Conservation (phyloP, 2,113 vertebrate species). For the Syngnathoides biaculeatus region DNA sequence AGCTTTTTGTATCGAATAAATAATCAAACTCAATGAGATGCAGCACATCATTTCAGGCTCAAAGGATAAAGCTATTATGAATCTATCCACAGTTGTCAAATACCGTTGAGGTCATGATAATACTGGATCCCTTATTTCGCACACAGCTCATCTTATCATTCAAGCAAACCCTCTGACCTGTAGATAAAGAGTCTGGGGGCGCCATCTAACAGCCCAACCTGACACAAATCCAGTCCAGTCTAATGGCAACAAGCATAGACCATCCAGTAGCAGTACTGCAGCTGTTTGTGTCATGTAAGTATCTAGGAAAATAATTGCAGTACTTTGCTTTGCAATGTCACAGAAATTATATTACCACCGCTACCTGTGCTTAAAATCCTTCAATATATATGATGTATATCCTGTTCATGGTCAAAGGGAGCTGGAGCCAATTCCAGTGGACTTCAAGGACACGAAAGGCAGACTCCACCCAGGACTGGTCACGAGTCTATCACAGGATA, state of each 20-base stretch:
- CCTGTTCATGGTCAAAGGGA: too few relatives aligned
- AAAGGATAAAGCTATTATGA: background rate
- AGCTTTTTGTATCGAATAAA: too few relatives aligned
- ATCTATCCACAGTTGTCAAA: constrained; percentile 6
- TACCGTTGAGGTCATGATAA: constrained; percentile 2
- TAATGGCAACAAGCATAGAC: constrained; percentile 18
- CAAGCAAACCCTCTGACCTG: constrained; percentile 14
- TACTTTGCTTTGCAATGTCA: background rate
- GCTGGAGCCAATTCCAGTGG: too few relatives aligned
- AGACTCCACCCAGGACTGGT: background rate
- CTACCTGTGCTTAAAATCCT: too few relatives aligned
- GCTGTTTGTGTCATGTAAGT: background rate
- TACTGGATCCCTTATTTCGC: constrained; percentile 9
- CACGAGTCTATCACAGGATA: background rate
- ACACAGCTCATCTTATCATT: constrained; percentile 9
- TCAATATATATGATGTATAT: too few relatives aligned
- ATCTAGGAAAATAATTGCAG: background rate
- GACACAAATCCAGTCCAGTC: constrained; percentile 22
- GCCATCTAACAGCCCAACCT: constrained; percentile 24
- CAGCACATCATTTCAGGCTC: too few relatives aligned
- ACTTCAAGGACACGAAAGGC: too few relatives aligned
- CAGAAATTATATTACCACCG: background rate
- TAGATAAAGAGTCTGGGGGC: constrained; percentile 28
- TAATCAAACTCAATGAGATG: too few relatives aligned
- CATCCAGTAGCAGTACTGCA: constrained; percentile 10